Conservation (phyloP, 2,113 vertebrate species). For the Lampris incognitus region DNA sequence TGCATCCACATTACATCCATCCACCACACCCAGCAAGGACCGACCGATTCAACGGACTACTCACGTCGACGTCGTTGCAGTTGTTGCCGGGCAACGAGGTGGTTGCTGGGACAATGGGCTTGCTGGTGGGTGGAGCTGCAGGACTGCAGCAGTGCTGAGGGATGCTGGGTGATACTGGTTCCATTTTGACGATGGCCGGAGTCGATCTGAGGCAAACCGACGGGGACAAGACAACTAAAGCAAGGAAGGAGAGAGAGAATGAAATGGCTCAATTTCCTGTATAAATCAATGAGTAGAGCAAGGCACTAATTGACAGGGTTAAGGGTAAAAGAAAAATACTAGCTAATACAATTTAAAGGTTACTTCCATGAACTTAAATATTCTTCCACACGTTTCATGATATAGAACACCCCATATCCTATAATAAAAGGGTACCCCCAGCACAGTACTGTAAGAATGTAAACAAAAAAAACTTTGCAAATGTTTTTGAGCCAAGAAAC, state of each 20-base stretch:
- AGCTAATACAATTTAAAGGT: no score
- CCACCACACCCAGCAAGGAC: not conserved
- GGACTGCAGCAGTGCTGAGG: constrained; percentile 66
- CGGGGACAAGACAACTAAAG: constrained; percentile 83
- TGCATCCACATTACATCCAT: not conserved
- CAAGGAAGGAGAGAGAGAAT: not conserved
- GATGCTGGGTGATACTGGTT: constrained; percentile 79
- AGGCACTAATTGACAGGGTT: no score
- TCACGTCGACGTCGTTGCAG: constrained; percentile 84
- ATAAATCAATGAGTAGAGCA: not conserved
- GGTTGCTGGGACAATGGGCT: constrained; percentile 86
- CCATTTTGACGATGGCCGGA: constrained; percentile 85
- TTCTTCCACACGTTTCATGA: no score
- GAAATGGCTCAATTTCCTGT: not conserved
- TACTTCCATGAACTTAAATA: no score
- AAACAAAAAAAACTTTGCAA: no score
- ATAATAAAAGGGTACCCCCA: no score
- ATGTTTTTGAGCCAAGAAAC: no score
- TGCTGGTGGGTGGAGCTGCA: constrained; percentile 74
- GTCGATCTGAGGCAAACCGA: constrained; percentile 79
- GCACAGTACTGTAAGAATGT: no score
- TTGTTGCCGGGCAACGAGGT: constrained; percentile 71
- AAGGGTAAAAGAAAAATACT: no score
- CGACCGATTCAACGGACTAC: constrained; percentile 31
- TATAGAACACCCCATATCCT: no score